Conservation (phyloP, 1,140 invertebrate genomes). For the Formica selysi region DNA sequence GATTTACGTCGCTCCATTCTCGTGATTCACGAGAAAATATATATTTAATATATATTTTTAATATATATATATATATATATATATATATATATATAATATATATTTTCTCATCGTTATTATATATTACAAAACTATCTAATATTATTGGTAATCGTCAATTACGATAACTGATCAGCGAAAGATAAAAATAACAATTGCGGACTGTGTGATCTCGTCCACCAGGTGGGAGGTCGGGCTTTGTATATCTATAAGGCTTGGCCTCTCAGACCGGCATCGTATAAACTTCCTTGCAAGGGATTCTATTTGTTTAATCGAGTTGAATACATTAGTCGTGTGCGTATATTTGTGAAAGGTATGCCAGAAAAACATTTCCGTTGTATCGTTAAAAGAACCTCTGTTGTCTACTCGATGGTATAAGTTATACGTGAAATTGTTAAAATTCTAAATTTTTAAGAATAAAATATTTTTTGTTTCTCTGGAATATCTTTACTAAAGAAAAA, state of each 20-base stretch:
- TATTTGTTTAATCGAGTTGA: slow-evolving; percentile 80
- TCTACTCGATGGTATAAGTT: neutral
- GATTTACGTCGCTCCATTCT: neutral
- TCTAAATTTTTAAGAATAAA: neutral
- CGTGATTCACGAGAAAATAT: neutral
- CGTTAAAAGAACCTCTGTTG: neutral
- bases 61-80: too few relatives aligned
- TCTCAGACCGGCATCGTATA: slow-evolving; percentile 59
- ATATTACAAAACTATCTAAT: neutral
- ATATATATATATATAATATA: too few relatives aligned
- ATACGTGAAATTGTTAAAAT: neutral
- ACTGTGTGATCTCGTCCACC: slow-evolving; percentile 20
- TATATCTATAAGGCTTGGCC: slow-evolving; percentile 41
- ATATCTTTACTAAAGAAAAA: neutral
- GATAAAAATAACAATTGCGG: slow-evolving; percentile 10
- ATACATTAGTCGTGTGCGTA: slow-evolving; percentile 74
- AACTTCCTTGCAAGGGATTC: slow-evolving; percentile 71
- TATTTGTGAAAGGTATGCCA: slow-evolving; percentile 61
- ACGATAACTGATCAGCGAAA: neutral
- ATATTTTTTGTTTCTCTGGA: neutral
- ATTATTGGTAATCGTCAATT: neutral
- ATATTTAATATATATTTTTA: too few relatives aligned
- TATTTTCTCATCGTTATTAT: neutral
- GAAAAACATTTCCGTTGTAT: slow-evolving; percentile 49
- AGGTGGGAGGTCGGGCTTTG: slow-evolving; percentile 52